Evolutionary conservation across 2,797 vertebrate species (phyloP), one percentile per base, ranked within the genome.

Genomic region (Anguilla marmorata): DNA sequence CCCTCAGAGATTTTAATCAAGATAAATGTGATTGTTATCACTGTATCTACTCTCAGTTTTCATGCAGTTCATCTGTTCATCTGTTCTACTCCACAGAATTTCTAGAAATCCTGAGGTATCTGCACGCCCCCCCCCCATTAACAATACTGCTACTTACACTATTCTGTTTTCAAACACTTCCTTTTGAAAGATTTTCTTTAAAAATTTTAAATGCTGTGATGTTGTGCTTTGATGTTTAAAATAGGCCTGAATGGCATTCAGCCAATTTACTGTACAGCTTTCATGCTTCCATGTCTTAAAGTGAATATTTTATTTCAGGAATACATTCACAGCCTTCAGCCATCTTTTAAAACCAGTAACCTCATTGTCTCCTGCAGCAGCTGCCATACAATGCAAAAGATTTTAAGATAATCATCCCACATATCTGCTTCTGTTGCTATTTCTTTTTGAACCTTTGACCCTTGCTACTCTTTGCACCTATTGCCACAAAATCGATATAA

Each of bases 151-250:
- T 83, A 21, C 45, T 12, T 48, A 24, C 8, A 24, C 52, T 52
- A 8, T 84, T 76, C 72, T 33, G 5, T 76, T 76, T 4, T 37
- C 72, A 76, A 76, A 37, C 72, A 79, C 12, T 4, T 37, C 19
- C 16, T 41, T 37, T 84, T 52, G 50, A 52, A 37, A 7, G 66
- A 41, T 80, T 52, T 84, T 54, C 52, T 84, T 58, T 33, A 19
- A 7, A 30, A 85, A 58, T 58, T 16, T 85, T 19, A 58, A 33
- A 85, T 3, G 7, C 16, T 37, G 41, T 45, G 41, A 84, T 85
- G n/a, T 85, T 63, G 56, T 45, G 58, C 85, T 60, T 66, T 86
- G 24, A 60, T 30, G 27, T 74, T 72, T 74, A 48, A 60, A 45
- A 8, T 41, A 69, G 41, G 58, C 41, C 45, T 69, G 85, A 41